A percentile compares a stretch with the other conserved stretches of the same genome.
These are phyloP conservation scores for Pterocles gutturalis DNA, from an alignment of 2,113 vertebrate species.

Conservation along the genomic window DNA sequence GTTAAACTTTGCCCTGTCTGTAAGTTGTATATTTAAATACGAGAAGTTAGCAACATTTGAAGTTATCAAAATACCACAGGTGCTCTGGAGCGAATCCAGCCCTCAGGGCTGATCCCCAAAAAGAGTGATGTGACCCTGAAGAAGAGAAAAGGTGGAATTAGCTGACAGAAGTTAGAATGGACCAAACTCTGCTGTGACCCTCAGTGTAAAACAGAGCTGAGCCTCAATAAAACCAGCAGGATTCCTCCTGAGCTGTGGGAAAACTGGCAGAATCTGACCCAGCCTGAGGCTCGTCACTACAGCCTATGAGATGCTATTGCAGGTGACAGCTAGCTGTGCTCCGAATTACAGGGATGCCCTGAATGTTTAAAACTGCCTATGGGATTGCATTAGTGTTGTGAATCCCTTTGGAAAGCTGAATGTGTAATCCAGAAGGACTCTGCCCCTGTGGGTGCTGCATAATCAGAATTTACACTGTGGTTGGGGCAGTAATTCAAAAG, in stretches of 20 bases:
- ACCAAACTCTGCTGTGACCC: background rate
- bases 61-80: slow-evolving; percentile 70
- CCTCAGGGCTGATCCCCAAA: background rate
- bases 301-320: background rate
- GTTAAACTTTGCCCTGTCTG: slow-evolving; percentile 77
- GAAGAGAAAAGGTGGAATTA: background rate
- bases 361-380: background rate
- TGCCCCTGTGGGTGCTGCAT: background rate
- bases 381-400: background rate
- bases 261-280: background rate
- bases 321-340: background rate
- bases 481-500: background rate
- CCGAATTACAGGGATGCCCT: background rate
- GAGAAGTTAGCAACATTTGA: slow-evolving; percentile 46
- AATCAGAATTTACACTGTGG: background rate
- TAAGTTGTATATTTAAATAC: slow-evolving; percentile 66
- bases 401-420: background rate
- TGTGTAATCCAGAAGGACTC: background rate
- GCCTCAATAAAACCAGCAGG: background rate
- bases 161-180: background rate
- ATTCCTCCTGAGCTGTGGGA: background rate
- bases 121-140: slow-evolving; percentile 11
- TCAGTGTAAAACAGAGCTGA: background rate
- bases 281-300: background rate
- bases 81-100: slow-evolving; percentile 40